A percentile compares a stretch with the other conserved stretches of the same genome.
Conservation (phyloP, 2,797 vertebrate species). For the Orestias chungarensis region DNA sequence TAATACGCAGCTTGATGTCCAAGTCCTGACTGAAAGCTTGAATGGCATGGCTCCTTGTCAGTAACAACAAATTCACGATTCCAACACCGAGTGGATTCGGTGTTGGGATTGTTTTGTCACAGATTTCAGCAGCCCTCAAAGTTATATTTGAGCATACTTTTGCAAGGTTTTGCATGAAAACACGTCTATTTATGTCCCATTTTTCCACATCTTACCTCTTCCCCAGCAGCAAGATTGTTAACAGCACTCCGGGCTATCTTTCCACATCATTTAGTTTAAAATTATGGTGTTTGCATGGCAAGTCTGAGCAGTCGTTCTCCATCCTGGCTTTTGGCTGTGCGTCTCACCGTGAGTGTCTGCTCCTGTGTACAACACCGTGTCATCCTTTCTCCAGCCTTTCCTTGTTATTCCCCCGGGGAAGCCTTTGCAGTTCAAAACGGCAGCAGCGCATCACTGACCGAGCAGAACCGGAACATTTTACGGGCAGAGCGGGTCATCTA, state of each 20-base stretch:
- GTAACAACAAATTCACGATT: neutral
- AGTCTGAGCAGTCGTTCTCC: slow-evolving; percentile 42
- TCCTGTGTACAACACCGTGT: slow-evolving; percentile 21
- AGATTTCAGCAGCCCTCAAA: slow-evolving; percentile 32
- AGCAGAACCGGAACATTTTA: neutral
- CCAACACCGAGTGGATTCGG: too few relatives aligned
- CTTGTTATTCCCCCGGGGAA: slow-evolving; percentile 19
- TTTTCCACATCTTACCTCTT: slow-evolving; percentile 82
- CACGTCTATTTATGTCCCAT: slow-evolving; percentile 73
- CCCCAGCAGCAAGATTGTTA: slow-evolving; percentile 72
- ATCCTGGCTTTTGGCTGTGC: slow-evolving; percentile 39
- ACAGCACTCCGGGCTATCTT: slow-evolving; percentile 74
- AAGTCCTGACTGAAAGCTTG: slow-evolving; percentile 16
- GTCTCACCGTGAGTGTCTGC: slow-evolving; percentile 29
- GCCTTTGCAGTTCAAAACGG: slow-evolving; percentile 19
- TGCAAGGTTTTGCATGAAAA: slow-evolving; percentile 74
- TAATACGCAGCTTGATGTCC: slow-evolving; percentile 14
- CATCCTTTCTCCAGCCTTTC: slow-evolving; percentile 4
- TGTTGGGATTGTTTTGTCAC: slow-evolving; percentile 25
- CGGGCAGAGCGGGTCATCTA: neutral
- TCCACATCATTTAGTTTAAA: slow-evolving; percentile 84
- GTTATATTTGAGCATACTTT: slow-evolving; percentile 64
- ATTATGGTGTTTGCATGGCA: slow-evolving; percentile 75
- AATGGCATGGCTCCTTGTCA: slow-evolving; percentile 1
- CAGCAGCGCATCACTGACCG: neutral